These are phyloP conservation scores for Clanis bilineata DNA, from an alignment of 2,888 invertebrate species.

Conservation along the genomic window DNA sequence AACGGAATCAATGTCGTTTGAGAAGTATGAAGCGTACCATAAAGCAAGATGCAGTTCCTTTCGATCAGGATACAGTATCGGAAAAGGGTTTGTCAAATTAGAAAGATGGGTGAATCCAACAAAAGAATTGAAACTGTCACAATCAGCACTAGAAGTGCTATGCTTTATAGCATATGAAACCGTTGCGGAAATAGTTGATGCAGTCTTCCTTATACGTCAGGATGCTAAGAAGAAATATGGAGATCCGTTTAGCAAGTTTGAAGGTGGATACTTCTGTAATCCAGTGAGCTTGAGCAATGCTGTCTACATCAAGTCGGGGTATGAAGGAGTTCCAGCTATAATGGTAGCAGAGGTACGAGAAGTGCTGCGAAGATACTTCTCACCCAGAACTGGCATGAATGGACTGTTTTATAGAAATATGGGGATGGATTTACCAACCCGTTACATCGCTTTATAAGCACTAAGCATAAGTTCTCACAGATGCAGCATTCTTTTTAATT, in stretches of 20 bases:
- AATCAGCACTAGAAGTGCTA: conserved; percentile 88
- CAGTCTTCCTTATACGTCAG: conserved; percentile 90
- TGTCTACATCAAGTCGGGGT: conserved; percentile 81
- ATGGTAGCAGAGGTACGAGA: conserved; percentile 92
- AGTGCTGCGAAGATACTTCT: conserved; percentile 88
- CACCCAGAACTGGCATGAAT: conserved; percentile 83
- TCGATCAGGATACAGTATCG: conserved; percentile 69
- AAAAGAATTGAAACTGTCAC: conserved; percentile 83
- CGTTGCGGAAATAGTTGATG: conserved; percentile 93
- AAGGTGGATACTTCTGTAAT: conserved; percentile 84
- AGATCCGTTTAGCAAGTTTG: conserved; percentile 87
- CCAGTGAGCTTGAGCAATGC: conserved; percentile 82
- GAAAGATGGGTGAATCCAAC: conserved; percentile 84
- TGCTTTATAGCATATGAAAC: conserved; percentile 95
- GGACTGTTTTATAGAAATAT: conserved; percentile 75
- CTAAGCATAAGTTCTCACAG: neutral
- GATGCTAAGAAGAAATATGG: conserved; percentile 86
- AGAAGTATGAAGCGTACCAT: conserved; percentile 89
- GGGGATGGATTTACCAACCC: conserved; percentile 64
- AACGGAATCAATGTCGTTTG: conserved; percentile 76
- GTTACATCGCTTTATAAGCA: conserved; percentile 58
- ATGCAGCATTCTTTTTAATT: neutral
- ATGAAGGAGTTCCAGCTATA: conserved; percentile 86
- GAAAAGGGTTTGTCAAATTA: conserved; percentile 81
- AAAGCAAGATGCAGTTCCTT: conserved; percentile 91